Evolutionary conservation across 2,113 vertebrate genomes (phyloP), one percentile per base, ranked within the genome.

Genomic region (Grammomys surdaster): DNA sequence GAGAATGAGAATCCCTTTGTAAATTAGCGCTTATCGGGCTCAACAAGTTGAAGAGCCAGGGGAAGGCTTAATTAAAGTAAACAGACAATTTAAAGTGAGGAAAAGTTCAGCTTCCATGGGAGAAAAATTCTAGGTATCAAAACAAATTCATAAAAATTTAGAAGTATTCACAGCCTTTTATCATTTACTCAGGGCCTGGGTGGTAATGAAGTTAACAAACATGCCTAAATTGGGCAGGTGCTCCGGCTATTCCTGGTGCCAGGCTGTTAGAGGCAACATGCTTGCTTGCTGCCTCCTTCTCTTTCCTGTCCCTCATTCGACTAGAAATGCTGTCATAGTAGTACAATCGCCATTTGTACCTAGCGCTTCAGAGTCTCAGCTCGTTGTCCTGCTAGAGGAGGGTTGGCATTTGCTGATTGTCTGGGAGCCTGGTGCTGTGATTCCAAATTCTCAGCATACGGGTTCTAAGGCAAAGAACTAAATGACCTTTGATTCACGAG

Each of bases 351-450:
- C 75, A 73, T 82, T 76, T 31, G 96, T 96, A 91, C 0, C 20
- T 43, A 46, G 82, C 84, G 81, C 81, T 97, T 96, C 82, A 54
- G 77, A 73, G 91, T 91, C 96, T 98, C 97, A 97, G 97, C 54
- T 97, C 95, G 94, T 84, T 96, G 88, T 46, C 67, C 10, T 88
- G 12, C 94, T 89, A 94, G 31, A 89, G 94, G 97, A 95, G 97
- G 90, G 96, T 96, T 98, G 98, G 97, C 96, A 98, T 97, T 98
- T 97, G 96, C 96, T 91, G 78, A 97, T 97, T 91, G 58, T 65
- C 58, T 91, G 87, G 89, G 90, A 89, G 20, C 89, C 67, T 40
- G 96, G 93, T 0, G 46, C 65, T 91, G 87, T 88, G 89, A 97
- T 95, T 95, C 96, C 88, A 69, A 92, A 73, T 70, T 51, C 92